Conservation (phyloP, 2,888 invertebrate species). For the Saturnia pavonia region DNA sequence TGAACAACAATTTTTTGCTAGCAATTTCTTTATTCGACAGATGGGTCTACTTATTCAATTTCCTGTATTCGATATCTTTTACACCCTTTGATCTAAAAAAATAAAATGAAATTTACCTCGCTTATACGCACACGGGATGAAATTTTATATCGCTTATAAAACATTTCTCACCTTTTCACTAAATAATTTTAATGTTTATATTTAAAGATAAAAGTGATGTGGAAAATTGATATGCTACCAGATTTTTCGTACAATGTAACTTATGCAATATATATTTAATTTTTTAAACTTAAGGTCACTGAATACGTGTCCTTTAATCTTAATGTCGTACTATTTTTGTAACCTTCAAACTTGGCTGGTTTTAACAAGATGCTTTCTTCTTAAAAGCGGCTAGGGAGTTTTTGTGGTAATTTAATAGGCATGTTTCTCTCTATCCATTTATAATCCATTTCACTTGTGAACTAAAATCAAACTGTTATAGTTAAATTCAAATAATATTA, state of each 20-base stretch:
- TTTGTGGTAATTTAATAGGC: too few species aligned
- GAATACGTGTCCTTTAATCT: too few species aligned
- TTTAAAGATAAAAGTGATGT: background rate
- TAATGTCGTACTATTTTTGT: too few species aligned
- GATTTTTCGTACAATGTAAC: background rate
- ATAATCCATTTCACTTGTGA: too few species aligned
- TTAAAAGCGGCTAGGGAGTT: too few species aligned
- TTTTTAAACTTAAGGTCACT: too few species aligned
- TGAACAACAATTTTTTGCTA: conserved; percentile 7
- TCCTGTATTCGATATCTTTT: conserved; percentile 17
- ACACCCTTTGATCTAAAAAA: conserved; percentile 21
- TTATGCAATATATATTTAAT: too few species aligned
- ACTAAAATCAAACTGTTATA: too few species aligned
- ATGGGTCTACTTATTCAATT: conserved; percentile 23
- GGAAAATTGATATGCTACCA: background rate
- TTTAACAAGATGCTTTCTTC: too few species aligned
- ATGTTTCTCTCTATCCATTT: too few species aligned
- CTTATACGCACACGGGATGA: conserved; percentile 4
- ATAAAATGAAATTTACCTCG: conserved; percentile 16
- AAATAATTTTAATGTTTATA: conserved; percentile 3
- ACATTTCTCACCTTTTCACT: conserved; percentile 8
- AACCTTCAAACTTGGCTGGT: too few species aligned
- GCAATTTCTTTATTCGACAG: conserved; percentile 19
- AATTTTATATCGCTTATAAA: conserved; percentile 16
- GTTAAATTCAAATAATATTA: too few species aligned